Base-by-base conservation (phyloP, 64 coral and sea anemone genomes). In the Stylophora pistillata region DNA sequence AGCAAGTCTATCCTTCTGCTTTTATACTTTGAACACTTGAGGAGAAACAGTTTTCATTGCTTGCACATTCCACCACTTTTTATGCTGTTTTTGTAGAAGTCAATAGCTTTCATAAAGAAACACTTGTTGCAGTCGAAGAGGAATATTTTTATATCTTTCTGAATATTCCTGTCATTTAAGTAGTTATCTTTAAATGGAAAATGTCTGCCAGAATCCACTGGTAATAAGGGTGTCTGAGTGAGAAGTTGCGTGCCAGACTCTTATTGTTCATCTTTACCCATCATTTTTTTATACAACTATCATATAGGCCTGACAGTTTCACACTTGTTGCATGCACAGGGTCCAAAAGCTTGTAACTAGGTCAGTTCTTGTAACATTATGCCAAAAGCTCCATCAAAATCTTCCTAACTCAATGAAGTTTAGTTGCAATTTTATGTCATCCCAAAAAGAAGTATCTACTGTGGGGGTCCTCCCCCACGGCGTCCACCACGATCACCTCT, bases 331-430 rank as follows among this genome's bases (percentile, higher is more conserved):
- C 80, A 84, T 84, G 80, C 80, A 84, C 61, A 84, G 32, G 80
- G 28, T 37, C 80, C 23, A 66, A 4, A 68, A 64, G 80, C 80
- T 84, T 84, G 80, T 84, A 84, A 84, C 80, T 69, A 84, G 80
- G 80, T 84, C 80, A 84, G 80, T 84, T 84, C 60, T 54, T 15
- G 61, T 84, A 84, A 84, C 61, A 75, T 86, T 88, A 88, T 89
- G 91, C 88, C 91, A 79, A 93, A 93, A 88, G 91, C 91, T 93
- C 88, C 91, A 93, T 93, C 91, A 93, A 89, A 93, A 93, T 93
- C 91, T 93, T 93, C 91, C 91, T 89, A 83, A 88, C 86, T 61
- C 73, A 53, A 60, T 87, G 86, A 88, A 88, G 73, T 33, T 87
- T 75, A 73, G 88, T 61, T 56, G 65, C 57, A 84, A 63, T 63